Evolutionary conservation across 2,113 vertebrate species (phyloP).

Genomic region (Charadrius vociferus): DNA sequence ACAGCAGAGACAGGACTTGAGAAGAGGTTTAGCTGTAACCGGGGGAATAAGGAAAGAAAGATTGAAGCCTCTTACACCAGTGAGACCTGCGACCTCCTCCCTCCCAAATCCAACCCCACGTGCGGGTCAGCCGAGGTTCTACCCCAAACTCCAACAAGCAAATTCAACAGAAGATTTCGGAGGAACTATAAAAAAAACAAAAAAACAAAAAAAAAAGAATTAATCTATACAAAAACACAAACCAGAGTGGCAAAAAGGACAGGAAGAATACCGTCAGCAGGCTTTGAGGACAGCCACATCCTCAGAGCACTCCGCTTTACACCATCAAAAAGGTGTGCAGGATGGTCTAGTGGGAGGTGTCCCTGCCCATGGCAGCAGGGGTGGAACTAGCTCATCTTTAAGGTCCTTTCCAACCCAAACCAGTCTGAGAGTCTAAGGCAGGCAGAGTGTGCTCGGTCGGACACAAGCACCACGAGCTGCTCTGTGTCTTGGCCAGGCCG

Average conservation of each 20-base stretch:
- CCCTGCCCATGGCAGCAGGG: too few relatives aligned
- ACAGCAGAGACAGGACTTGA: accelerated
- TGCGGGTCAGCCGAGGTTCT: neutral
- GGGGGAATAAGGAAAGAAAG: neutral
- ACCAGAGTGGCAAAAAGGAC: neutral
- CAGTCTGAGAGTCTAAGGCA: too few relatives aligned
- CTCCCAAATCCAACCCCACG: neutral
- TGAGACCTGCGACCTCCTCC: neutral
- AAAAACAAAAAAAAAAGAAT: too few relatives aligned
- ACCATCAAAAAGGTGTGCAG: accelerated
- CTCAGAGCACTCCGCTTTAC: accelerated
- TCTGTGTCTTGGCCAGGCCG: accelerated
- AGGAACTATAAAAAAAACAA: neutral
- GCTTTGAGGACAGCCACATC: neutral
- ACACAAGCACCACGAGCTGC: neutral
- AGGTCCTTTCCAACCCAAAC: too few relatives aligned
- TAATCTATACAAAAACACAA: too few relatives aligned
- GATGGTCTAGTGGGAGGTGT: too few relatives aligned
- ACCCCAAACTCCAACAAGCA: neutral
- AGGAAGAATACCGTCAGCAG: neutral
- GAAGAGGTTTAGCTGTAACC: neutral
- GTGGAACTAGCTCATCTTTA: too few relatives aligned
- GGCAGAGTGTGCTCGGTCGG: too few relatives aligned
- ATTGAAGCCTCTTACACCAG: neutral
- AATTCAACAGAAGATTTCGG: neutral